These are phyloP conservation scores for Dicyrtoma fusca DNA, from an alignment of 2,888 invertebrate genomes.

Conservation along the genomic window DNA sequence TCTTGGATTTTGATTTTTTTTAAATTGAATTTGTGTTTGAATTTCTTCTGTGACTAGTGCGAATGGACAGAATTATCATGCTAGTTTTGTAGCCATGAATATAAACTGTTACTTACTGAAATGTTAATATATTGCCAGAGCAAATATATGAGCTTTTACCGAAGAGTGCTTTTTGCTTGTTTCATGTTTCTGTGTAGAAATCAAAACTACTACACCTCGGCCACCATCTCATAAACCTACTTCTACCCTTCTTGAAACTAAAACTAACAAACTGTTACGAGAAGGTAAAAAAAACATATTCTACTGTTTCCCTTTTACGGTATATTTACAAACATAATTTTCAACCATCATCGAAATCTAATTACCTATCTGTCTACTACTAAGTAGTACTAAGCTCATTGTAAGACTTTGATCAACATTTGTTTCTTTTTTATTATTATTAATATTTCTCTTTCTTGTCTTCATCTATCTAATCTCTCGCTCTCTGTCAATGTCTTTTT, in stretches of 20 bases:
- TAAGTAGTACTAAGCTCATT: not conserved
- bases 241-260: slow-evolving; percentile 36
- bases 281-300: slow-evolving; percentile 37
- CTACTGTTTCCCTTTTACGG: slow-evolving; percentile 7
- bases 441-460: slow-evolving; percentile 13
- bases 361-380: not conserved
- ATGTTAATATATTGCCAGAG: not conserved
- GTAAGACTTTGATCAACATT: not conserved
- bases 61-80: no score
- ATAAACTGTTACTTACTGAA: no score
- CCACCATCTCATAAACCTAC: slow-evolving; percentile 40
- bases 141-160: not conserved
- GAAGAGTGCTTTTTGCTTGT: slow-evolving; percentile 26
- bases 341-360: not conserved
- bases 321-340: not conserved
- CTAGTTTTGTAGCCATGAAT: no score
- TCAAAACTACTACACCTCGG: slow-evolving; percentile 35
- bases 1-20: no score
- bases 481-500: slow-evolving; percentile 18
- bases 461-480: slow-evolving; percentile 32
- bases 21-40: no score
- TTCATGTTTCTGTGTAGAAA: slow-evolving; percentile 27
- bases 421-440: not conserved
- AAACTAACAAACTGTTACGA: slow-evolving; percentile 37
- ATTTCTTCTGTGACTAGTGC: no score